These are phyloP conservation scores for Puntigrus tetrazona DNA, from an alignment of 2,113 vertebrate genomes.

Conservation along the genomic window DNA sequence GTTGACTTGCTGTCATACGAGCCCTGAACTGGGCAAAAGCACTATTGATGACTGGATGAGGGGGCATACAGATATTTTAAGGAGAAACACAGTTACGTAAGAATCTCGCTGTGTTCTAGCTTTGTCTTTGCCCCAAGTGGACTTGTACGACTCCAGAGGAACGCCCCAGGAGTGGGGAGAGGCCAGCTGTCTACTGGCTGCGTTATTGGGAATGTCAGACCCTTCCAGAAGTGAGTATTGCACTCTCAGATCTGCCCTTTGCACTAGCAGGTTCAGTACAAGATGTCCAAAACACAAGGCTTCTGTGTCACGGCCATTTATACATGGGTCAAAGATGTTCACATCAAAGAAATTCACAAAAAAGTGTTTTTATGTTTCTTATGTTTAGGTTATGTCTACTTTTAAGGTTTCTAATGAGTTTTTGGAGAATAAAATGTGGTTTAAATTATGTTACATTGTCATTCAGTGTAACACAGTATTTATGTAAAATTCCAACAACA, in stretches of 20 bases:
- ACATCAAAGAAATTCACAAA: too few relatives aligned
- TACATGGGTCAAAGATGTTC: too few relatives aligned
- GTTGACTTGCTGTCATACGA: slow-evolving; percentile 1
- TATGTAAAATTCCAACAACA: too few relatives aligned
- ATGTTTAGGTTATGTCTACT: too few relatives aligned
- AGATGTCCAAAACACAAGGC: neutral
- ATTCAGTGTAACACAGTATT: too few relatives aligned
- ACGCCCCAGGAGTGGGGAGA: slow-evolving; percentile 56
- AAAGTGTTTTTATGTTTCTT: too few relatives aligned
- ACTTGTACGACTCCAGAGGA: slow-evolving; percentile 62
- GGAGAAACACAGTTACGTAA: neutral
- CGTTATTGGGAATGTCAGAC: slow-evolving; percentile 62
- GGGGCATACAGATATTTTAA: neutral
- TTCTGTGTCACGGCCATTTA: neutral
- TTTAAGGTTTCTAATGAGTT: too few relatives aligned
- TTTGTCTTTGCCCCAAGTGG: slow-evolving; percentile 68
- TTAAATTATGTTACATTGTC: too few relatives aligned
- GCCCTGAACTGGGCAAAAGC: too few relatives aligned
- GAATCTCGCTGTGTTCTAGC: slow-evolving; percentile 52
- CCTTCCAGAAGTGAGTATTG: slow-evolving; percentile 67
- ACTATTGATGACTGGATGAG: slow-evolving; percentile 8
- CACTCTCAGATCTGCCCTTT: neutral
- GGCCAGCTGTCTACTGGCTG: slow-evolving; percentile 64
- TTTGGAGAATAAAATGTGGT: too few relatives aligned
- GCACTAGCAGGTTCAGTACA: neutral